Evolutionary conservation across 2,113 vertebrate genomes (phyloP).

Genomic region (Chelonoidis abingdonii): DNA sequence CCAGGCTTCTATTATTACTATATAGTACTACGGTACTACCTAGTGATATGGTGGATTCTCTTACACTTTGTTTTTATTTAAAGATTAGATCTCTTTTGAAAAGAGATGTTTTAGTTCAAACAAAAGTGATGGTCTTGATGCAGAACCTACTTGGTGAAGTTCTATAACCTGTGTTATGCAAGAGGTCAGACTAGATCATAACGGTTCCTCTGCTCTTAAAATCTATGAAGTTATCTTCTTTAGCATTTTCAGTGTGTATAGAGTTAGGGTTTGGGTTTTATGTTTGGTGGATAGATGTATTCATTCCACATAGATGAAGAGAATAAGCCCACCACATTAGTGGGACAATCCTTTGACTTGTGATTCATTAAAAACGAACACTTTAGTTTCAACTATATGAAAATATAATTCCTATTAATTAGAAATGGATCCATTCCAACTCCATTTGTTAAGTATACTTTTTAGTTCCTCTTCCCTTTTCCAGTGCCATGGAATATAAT

Average conservation of each 20-base stretch:
- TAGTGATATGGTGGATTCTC: not conserved
- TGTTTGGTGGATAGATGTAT: not conserved
- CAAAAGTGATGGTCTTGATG: not conserved
- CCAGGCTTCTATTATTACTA: fast-evolving
- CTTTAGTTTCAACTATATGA: not conserved
- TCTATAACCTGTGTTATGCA: not conserved
- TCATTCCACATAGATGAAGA: not conserved
- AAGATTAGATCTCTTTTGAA: not conserved
- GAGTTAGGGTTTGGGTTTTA: not conserved
- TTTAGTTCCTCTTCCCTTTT: not conserved
- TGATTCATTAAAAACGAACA: not conserved
- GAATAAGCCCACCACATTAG: not conserved
- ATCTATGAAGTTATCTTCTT: not conserved
- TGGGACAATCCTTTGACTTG: not conserved
- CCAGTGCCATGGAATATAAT: not conserved
- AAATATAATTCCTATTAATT: not conserved
- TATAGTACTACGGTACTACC: not conserved
- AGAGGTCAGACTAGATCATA: not conserved
- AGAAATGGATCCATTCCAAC: not conserved
- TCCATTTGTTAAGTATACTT: not conserved
- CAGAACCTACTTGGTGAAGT: not conserved
- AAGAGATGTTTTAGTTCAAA: fast-evolving
- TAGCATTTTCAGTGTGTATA: not conserved
- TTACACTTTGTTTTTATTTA: not conserved
- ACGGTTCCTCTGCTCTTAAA: not conserved